Evolutionary conservation across 2,888 invertebrate species (phyloP).

Genomic region (Heteropelma amictum): DNA sequence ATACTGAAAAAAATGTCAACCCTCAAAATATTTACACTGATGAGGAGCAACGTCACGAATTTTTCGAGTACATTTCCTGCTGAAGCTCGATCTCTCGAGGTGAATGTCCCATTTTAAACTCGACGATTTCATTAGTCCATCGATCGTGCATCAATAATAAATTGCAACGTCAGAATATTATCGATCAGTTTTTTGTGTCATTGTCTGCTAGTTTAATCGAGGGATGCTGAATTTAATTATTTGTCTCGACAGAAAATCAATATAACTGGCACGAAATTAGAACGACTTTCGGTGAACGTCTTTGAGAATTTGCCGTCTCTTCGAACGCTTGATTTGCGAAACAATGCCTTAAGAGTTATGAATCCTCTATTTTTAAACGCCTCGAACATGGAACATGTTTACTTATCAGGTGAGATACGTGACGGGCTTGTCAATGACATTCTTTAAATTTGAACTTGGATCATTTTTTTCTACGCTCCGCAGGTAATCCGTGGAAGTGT

Average conservation of each 20-base stretch:
- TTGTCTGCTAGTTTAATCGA: too few relatives aligned
- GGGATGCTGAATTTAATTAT: too few relatives aligned
- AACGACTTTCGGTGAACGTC: conserved; percentile 63
- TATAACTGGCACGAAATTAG: conserved; percentile 73
- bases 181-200: too few relatives aligned
- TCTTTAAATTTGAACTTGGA: neutral
- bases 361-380: conserved; percentile 75
- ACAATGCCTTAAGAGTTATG: conserved; percentile 79
- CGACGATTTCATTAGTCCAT: too few relatives aligned
- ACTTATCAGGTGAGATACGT: conserved; percentile 79
- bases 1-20: conserved; percentile 64
- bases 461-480: conserved; percentile 33
- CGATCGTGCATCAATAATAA: neutral
- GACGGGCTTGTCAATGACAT: neutral
- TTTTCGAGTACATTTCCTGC: conserved; percentile 64
- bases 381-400: conserved; percentile 75
- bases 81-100: conserved; percentile 65
- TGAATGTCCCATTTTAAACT: conserved; percentile 49
- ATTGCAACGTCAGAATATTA: too few relatives aligned
- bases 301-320: conserved; percentile 79
- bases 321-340: conserved; percentile 79
- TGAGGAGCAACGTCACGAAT: conserved; percentile 66
- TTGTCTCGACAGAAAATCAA: conserved; percentile 69
- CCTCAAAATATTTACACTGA: conserved; percentile 65
- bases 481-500: conserved; percentile 86